A percentile compares a stretch with the other conserved stretches of the same genome.
These are phyloP conservation scores for Micrastur ruficollis DNA, from an alignment of 2,797 vertebrate genomes.

Conservation along the genomic window DNA sequence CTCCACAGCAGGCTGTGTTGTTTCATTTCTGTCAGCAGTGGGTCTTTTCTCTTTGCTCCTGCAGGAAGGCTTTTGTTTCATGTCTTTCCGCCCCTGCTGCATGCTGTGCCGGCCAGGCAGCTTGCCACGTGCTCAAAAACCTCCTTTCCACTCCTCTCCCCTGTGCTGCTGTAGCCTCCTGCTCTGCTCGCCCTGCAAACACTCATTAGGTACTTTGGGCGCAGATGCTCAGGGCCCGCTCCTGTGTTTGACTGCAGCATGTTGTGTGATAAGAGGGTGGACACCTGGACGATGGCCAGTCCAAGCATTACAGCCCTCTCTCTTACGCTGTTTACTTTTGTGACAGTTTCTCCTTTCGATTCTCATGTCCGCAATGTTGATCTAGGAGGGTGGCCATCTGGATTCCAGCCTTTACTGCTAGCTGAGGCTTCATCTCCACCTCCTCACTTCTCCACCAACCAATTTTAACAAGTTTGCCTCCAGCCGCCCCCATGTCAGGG, in stretches of 20 bases:
- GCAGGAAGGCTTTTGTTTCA: constrained; percentile 52
- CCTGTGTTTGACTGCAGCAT: neutral
- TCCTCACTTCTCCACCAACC: neutral
- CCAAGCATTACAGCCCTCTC: constrained; percentile 14
- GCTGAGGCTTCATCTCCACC: neutral
- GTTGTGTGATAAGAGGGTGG: constrained; percentile 49
- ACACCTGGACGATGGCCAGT: constrained; percentile 40
- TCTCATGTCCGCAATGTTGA: constrained; percentile 51
- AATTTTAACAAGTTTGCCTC: neutral
- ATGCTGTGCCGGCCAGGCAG: neutral
- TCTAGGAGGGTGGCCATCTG: constrained; percentile 62
- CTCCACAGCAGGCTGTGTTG: neutral
- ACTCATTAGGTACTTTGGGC: neutral
- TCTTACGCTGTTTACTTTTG: constrained; percentile 38
- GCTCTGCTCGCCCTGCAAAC: neutral
- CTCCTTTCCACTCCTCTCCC: neutral
- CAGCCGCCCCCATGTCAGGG: accelerated
- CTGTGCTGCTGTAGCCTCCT: neutral
- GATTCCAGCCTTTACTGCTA: constrained; percentile 1
- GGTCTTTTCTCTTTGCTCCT: neutral
- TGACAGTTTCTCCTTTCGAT: constrained; percentile 41
- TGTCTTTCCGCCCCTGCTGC: neutral
- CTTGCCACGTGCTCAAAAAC: neutral
- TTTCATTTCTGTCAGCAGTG: constrained; percentile 30
- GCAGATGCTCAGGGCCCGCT: neutral